phyloP scores from a whole-genome alignment of 2,797 vertebrate species.

The Enteromius argenteus region DNA sequence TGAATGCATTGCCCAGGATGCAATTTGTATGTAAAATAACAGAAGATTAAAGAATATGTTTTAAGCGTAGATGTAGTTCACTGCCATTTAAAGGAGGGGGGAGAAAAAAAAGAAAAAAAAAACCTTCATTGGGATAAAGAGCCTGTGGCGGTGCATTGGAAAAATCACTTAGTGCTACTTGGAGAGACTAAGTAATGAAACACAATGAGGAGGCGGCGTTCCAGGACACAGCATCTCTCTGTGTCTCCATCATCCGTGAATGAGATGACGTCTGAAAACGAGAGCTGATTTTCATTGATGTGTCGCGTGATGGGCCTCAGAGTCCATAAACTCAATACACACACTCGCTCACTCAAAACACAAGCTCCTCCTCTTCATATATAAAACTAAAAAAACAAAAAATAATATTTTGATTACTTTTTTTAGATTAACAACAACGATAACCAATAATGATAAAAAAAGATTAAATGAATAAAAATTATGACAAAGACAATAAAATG shows the following conservation, averaged over 20 bases:
- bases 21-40: slow-evolving; percentile 90
- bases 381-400: neutral
- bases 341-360: neutral
- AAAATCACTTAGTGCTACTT: slow-evolving; percentile 80
- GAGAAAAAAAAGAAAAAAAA: slow-evolving; percentile 36
- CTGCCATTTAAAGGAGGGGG: slow-evolving; percentile 73
- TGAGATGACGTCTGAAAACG: slow-evolving; percentile 60
- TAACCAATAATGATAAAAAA: neutral
- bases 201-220: slow-evolving; percentile 67
- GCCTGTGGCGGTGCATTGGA: slow-evolving; percentile 73
- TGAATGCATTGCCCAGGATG: slow-evolving; percentile 84
- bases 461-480: too few species aligned
- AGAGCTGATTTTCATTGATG: slow-evolving; percentile 73
- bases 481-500: too few species aligned
- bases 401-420: too few species aligned
- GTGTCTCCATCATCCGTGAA: slow-evolving; percentile 69
- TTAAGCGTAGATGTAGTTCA: slow-evolving; percentile 85
- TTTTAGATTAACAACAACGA: too few species aligned
- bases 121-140: slow-evolving; percentile 72
- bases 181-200: slow-evolving; percentile 69
- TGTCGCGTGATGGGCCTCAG: slow-evolving; percentile 62
- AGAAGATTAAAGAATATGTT: slow-evolving; percentile 87
- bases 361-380: neutral
- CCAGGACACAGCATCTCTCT: slow-evolving; percentile 49
- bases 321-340: slow-evolving; percentile 65